Base-by-base conservation (phyloP, 1,140 invertebrate species). In the Conus ventricosus region DNA sequence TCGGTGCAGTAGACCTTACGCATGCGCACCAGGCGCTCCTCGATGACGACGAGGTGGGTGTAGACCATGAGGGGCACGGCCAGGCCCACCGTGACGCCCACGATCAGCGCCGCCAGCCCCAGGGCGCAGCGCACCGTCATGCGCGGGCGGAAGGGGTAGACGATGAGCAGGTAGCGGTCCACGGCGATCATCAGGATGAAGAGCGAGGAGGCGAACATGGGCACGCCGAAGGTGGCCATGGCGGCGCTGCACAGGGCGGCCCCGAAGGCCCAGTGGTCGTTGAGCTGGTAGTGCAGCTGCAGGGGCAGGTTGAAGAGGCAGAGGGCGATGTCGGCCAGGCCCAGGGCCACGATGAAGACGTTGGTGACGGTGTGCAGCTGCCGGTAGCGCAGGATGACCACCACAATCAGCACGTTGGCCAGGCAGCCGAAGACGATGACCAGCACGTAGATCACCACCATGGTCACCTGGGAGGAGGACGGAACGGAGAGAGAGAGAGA, bases 351-450 rank as follows among this genome's bases (percentile, higher is more conserved):
- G 92, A 99, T 99, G 95, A 99, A 99, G 81, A 99, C 97, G 95
- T 99, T 99, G 55, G 99, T 99, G 0, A 99, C 99, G 0, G 98
- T 99, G 94, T 99, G 98, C 98, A 99, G 99, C 60, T 97, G 97
- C 54, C 97, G 96, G 94, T 99, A 99, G n/a, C 97, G 96, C 2
- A 97, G 96, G 0, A 99, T 98, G 2, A 99, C 98, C 94, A 97
- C 93, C 20, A 95, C 92, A 51, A 99, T 98, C 20, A 99, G 95
- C 2, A 97, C 97, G 95, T 99, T 99, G 5, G 98, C 99, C 5
- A 95, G 71, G 88, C 94, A 93, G 60, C 95, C 95, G 82, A 95
- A 84, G 3, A 95, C 76, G 63, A 92, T 97, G 96, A 81, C 80
- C 51, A 81, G 39, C 51, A 81, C 80, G 91, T 95, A 95, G 78